phyloP scores from a whole-genome alignment of 64 coral and sea anemone genomes.

The Actinia equina region DNA sequence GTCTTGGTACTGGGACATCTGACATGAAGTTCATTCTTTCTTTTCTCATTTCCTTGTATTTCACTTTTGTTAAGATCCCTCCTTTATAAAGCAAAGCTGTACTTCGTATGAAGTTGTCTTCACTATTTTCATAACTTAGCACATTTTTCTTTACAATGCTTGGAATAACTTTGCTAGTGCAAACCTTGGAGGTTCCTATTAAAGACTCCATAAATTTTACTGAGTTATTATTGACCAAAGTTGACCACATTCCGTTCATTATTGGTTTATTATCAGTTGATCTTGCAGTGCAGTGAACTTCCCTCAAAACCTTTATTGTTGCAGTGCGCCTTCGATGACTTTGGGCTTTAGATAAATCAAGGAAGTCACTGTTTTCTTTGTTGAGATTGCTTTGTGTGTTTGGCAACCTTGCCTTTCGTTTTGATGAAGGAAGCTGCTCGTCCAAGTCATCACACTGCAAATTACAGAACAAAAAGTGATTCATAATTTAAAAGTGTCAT shows the following conservation, averaged over 20 bases:
- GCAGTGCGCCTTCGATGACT: conserved; percentile 11
- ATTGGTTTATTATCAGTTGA: conserved; percentile 28
- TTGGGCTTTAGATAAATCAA: conserved; percentile 25
- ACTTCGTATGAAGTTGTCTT: conserved; percentile 44
- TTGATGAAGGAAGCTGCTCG: neutral
- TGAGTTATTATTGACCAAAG: conserved; percentile 1
- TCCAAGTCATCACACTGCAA: conserved; percentile 24
- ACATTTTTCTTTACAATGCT: conserved; percentile 49
- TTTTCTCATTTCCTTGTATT: conserved; percentile 46
- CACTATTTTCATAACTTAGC: conserved; percentile 23
- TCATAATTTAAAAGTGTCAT: neutral
- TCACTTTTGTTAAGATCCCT: conserved; percentile 21
- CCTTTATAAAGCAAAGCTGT: conserved; percentile 38
- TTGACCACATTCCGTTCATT: conserved; percentile 39
- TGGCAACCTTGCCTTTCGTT: neutral
- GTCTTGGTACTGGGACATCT: conserved; percentile 4
- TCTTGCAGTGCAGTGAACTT: conserved; percentile 21
- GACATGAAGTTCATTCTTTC: neutral
- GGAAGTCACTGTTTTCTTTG: conserved; percentile 29
- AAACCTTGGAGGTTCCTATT: conserved; percentile 10
- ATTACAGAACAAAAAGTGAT: neutral
- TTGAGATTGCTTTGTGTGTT: neutral
- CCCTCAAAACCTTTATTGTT: conserved; percentile 7
- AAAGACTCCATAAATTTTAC: neutral
- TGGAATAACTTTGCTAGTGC: conserved; percentile 36